Evolutionary conservation across 2,888 invertebrate genomes (phyloP).

Genomic region (Scrobipalpa atriplicella): DNA sequence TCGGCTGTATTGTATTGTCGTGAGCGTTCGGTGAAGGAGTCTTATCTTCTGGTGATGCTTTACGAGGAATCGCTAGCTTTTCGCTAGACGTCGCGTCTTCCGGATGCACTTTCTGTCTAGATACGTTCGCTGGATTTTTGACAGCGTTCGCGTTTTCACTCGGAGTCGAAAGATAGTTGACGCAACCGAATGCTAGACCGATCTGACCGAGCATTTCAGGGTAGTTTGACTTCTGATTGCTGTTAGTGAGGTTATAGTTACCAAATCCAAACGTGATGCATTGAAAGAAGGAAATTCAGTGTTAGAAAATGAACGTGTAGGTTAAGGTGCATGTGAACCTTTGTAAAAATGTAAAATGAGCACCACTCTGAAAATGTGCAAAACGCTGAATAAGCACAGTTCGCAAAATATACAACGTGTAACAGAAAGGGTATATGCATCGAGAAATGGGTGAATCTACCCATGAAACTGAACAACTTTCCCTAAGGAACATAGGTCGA

Average conservation of each 20-base stretch:
- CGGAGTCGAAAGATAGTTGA: constrained; percentile 74
- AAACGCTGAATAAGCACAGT: too few relatives aligned
- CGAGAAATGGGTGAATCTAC: too few relatives aligned
- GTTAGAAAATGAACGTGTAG: constrained; percentile 40
- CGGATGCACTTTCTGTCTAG: constrained; percentile 72
- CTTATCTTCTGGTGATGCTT: constrained; percentile 68
- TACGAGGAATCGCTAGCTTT: constrained; percentile 59
- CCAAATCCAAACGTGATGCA: constrained; percentile 48
- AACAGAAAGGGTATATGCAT: too few relatives aligned
- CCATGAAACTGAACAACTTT: too few relatives aligned
- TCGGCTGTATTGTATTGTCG: constrained; percentile 68
- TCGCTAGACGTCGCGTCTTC: constrained; percentile 68
- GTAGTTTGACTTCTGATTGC: constrained; percentile 79
- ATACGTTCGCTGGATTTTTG: constrained; percentile 47
- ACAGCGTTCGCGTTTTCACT: constrained; percentile 50
- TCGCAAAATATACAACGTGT: too few relatives aligned
- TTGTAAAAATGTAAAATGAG: too few relatives aligned
- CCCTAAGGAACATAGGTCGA: too few relatives aligned
- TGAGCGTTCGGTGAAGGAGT: constrained; percentile 62
- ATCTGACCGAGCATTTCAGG: constrained; percentile 81
- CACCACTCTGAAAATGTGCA: too few relatives aligned
- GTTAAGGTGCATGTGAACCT: constrained; percentile 31
- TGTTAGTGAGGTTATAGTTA: constrained; percentile 48
- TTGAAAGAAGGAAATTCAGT: constrained; percentile 52
- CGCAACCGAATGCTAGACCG: constrained; percentile 79